These are phyloP conservation scores for Tricholaema leucomelas DNA, from an alignment of 2,113 vertebrate genomes.

Conservation along the genomic window DNA sequence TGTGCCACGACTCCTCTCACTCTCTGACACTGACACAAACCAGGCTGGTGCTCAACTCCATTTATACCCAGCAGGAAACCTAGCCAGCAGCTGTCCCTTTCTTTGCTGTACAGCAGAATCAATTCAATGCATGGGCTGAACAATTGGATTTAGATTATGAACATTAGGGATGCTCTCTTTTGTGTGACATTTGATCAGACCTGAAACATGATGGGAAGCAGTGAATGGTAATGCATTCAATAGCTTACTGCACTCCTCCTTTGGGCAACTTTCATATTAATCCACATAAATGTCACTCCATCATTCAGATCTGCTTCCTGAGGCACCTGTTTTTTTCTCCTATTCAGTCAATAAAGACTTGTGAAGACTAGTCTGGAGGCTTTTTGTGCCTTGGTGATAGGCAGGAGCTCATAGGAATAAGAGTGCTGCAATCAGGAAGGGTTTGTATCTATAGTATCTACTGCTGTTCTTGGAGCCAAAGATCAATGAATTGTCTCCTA, in stretches of 20 bases:
- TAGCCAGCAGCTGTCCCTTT: neutral
- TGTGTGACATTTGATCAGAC: neutral
- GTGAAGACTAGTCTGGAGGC: neutral
- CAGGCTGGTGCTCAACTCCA: neutral
- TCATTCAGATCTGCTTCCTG: conserved; percentile 1
- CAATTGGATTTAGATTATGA: neutral
- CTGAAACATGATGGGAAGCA: neutral
- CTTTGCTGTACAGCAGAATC: neutral
- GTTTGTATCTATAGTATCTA: neutral
- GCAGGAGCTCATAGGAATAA: neutral
- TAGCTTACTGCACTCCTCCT: neutral
- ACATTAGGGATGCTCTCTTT: neutral
- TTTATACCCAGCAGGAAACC: neutral
- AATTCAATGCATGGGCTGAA: neutral
- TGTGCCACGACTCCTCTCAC: fast-evolving
- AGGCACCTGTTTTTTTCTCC: conserved; percentile 2
- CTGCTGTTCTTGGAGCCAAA: neutral
- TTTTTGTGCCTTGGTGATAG: neutral
- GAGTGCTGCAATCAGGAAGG: neutral
- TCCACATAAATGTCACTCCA: neutral
- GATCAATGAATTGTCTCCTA: neutral
- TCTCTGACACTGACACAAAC: neutral
- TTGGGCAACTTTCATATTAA: neutral
- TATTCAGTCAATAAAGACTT: neutral
- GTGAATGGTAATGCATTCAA: neutral